Percentiles rank a stretch among this genome's conserved stretches.
These are phyloP conservation scores for Passerina amoena DNA, from an alignment of 2,113 vertebrate genomes.

Conservation along the genomic window DNA sequence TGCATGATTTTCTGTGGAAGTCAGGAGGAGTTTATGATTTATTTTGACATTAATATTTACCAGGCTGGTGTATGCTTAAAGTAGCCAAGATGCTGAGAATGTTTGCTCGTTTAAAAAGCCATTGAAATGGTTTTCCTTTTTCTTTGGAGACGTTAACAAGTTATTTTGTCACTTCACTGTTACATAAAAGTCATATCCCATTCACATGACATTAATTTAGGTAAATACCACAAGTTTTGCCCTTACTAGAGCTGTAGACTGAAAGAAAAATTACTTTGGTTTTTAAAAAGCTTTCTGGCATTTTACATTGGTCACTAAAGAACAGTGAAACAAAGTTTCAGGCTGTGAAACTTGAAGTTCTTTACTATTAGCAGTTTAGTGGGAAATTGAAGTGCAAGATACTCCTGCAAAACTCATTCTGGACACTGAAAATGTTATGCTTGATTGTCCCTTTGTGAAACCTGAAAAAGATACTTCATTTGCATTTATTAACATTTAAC, in stretches of 20 bases:
- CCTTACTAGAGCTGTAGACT: background rate
- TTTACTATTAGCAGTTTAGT: background rate
- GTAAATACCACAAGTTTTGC: background rate
- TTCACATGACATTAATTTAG: background rate
- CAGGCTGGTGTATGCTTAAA: background rate
- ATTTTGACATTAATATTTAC: constrained; percentile 53
- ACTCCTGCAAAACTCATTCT: background rate
- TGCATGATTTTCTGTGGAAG: constrained; percentile 39
- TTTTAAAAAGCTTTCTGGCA: background rate
- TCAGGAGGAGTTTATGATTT: constrained; percentile 36
- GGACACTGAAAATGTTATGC: background rate
- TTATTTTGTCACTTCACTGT: background rate
- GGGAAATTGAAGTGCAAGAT: background rate
- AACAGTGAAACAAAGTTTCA: background rate
- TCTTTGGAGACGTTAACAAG: background rate
- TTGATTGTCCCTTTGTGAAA: background rate
- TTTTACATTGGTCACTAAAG: background rate
- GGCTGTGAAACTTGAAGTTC: background rate
- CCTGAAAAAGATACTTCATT: background rate
- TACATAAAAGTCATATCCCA: background rate
- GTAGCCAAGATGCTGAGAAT: background rate
- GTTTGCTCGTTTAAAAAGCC: background rate
- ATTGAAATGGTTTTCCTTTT: background rate
- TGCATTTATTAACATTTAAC: background rate
- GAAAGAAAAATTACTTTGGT: background rate